phyloP scores from a whole-genome alignment of 1,140 invertebrate genomes.

The Pararge aegeria region DNA sequence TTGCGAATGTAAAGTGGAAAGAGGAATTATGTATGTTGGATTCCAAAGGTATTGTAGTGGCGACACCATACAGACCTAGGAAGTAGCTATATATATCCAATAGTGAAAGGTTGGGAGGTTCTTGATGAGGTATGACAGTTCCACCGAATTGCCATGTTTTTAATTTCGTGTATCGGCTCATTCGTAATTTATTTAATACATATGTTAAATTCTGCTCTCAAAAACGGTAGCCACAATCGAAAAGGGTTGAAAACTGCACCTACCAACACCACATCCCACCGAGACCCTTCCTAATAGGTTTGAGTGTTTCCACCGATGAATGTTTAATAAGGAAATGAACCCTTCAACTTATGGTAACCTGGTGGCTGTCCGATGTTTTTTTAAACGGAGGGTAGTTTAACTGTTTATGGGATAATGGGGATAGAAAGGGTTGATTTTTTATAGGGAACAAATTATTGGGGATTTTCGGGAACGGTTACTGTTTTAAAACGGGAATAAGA shows the following conservation, averaged over 20 bases:
- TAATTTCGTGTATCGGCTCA: no score
- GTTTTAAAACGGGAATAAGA: background rate
- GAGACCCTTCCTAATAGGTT: constrained; percentile 39
- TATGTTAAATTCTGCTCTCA: no score
- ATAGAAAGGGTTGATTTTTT: constrained; percentile 21
- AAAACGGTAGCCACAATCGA: background rate
- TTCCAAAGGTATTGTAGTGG: no score
- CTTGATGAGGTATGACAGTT: no score
- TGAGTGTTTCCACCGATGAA: constrained; percentile 61
- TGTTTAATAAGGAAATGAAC: constrained; percentile 59
- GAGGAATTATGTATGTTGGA: no score
- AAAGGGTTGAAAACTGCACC: constrained; percentile 34
- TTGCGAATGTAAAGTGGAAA: no score
- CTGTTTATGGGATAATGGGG: constrained; percentile 29
- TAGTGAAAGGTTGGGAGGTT: no score
- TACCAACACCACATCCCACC: constrained; percentile 25
- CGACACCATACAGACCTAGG: no score
- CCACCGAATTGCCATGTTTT: no score
- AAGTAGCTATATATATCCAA: no score
- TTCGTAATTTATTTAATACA: no score
- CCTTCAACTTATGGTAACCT: constrained; percentile 46
- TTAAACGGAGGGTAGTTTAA: constrained; percentile 38
- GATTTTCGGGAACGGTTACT: background rate
- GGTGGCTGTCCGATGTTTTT: constrained; percentile 39
- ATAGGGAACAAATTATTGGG: constrained; percentile 2